Base-by-base conservation (phyloP, 2,888 invertebrate genomes). In the Minunthozetes semirufus region DNA sequence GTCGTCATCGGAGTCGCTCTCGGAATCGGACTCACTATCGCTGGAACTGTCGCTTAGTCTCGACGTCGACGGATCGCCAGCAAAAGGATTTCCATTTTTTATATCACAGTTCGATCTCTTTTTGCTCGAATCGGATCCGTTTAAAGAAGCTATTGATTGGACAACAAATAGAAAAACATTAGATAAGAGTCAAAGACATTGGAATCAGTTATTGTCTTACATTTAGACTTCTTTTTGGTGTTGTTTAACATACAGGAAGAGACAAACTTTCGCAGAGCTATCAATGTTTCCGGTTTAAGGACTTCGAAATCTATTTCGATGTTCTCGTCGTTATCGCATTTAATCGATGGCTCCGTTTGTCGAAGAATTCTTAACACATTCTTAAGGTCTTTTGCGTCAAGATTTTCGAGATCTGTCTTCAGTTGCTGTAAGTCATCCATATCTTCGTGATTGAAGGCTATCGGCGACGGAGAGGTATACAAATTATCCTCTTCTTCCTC, bases 381-480 rank as follows among this genome's bases (percentile, higher is more conserved):
- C 42, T 75, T 70, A 29, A 75, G 50, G 56, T 75, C 75, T n/a
- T 72, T 75, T 4, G 75, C 75, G 22, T 63, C 71, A 33, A 75
- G 56, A 25, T 75, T 75, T 72, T 75, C 75, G 71, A 75, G 75
- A 75, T 75, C 75, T 46, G 70, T 71, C 46, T 75, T 75, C 46
- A 75, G n/a, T 29, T 61, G 50, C 59, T 75, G 22, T 13, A 75
- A 59, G 29, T 75, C 72, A 3, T 75, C 72, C 27, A 75, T 53
- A 27, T 48, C 71, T 50, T 75, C 71, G 19, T 22, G 56, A 17
- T 75, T 19, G 61, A 75, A 75, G 46, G 29, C 4, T 4, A 46
- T 42, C n/a, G 71, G 75, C 19, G 46, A 68, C 25, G 42, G 68
- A 19, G 33, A 17, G 8, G 19, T 48, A 25, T 9, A 29, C 33